Evolutionary conservation across 2,797 vertebrate genomes (phyloP), one percentile per base, ranked within the genome.

Genomic region (Amniataba percoides): DNA sequence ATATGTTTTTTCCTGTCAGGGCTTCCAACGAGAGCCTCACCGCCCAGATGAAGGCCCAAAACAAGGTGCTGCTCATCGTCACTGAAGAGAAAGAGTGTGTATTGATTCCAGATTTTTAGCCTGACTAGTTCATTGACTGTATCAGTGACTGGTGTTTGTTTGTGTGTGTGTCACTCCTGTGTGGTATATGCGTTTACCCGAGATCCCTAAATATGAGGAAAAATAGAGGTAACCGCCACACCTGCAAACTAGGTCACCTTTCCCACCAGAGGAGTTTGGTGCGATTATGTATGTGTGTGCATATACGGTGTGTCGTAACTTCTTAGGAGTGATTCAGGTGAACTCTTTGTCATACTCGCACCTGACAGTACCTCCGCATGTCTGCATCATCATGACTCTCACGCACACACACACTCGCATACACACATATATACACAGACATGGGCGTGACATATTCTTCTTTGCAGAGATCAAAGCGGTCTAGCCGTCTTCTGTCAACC

Each of bases 11-110:
- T n/a, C 36, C 21, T 81, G 48, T 57, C 78, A 94, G 89, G 46
- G 72, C 75, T 60, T 84, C 89, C 81, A 94, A 74, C 55, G 76
- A 92, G 88, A 91, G 48, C 53, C 80, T 94, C 25, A 65, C 60
- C 16, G 65, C 74, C 48, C 88, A 92, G 79, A 91, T 92, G 46
- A 90, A 84, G 82, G 77, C 81, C 53, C 83, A 95, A 81, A 94
- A 89, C 80, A 85, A 91, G 78, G 46, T 90, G 62, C 77, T 96
- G 25, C 65, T 88, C 72, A 53, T 65, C 73, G 18, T 94, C 70
- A 91, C 71, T 42, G 62, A 72, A 76, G 92, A 95, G 68, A 95
- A 92, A 88, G 74, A 83, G 89, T 95, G 86, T 85, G 87, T 93
- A 5, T 23, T 51, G 62, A 6, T 51, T 25, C 13, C 23, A 51